Evolutionary conservation across 2,797 vertebrate genomes (phyloP).

Genomic region (Labeo calbasu): DNA sequence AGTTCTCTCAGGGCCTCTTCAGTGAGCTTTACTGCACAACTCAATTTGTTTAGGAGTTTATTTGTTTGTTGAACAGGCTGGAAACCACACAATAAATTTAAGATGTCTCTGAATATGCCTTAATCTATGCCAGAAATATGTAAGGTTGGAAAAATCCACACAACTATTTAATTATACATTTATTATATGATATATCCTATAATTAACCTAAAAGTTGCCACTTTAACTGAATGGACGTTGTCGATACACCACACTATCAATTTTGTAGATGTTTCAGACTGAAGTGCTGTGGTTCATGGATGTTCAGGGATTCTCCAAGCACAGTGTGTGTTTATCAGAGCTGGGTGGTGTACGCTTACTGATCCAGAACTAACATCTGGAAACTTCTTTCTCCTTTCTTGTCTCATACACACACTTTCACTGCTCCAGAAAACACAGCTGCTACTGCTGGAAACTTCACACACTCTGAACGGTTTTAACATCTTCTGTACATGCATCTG

Average conservation of each 20-base stretch:
- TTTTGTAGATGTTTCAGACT: background rate
- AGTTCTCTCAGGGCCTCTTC: background rate
- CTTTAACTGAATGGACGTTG: background rate
- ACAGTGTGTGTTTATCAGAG: constrained; percentile 7
- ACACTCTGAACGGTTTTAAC: constrained; percentile 14
- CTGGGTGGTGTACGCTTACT: constrained; percentile 12
- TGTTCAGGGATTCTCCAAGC: constrained; percentile 7
- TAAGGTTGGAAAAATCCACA: background rate
- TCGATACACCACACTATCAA: background rate
- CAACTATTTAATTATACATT: background rate
- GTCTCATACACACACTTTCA: constrained; percentile 3
- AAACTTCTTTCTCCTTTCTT: constrained; percentile 17
- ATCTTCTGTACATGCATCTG: constrained; percentile 26
- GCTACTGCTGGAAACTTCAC: constrained; percentile 13
- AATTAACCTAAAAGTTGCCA: background rate
- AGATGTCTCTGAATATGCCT: background rate
- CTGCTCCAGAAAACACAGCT: constrained; percentile 34
- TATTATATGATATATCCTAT: background rate
- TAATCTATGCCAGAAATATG: background rate
- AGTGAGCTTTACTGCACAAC: background rate
- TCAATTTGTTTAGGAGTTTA: background rate
- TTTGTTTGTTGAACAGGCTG: background rate
- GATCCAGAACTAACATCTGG: constrained; percentile 38
- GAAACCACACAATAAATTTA: background rate
- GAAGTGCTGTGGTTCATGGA: background rate